Base-by-base conservation (phyloP, 2,113 vertebrate genomes). In the Myotis brandtii region DNA sequence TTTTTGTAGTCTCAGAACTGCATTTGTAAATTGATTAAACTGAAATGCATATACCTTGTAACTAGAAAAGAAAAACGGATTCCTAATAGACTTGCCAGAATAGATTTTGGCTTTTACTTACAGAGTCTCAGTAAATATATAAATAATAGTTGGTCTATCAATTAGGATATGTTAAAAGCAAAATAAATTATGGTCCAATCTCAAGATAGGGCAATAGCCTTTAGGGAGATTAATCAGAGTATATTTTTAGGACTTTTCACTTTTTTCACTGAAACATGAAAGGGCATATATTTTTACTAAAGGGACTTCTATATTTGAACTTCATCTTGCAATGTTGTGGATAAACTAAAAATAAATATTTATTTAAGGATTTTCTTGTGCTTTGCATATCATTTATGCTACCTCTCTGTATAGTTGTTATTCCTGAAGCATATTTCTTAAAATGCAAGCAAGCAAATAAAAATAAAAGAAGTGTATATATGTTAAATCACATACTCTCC, bases 1-100 rank as follows among this genome's bases (percentile, higher is more conserved):
- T 46, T 95, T 97, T 96, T 97, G n/a, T 85, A 96, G 67, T 75
- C 86, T 97, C 50, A 43, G 37, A 97, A 89, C 73, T 52, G 4
- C 37, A 95, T 92, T 34, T 98, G 25, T 94, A 97, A 97, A 97
- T 67, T 97, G 94, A 96, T 91, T 96, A 92, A 93, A 89, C 84
- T 86, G 66, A 91, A 97, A 96, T 97, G 21, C 46, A 67, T 92
- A 56, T 85, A 50, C 70, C 23, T 93, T 94, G 32, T 81, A 66
- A 84, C 7, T 48, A 52, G 46, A 95, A 93, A 97, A 84, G 16
- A 82, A 86, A 95, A 98, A 90, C 0, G 0, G 0, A 72, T 83
- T 59, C 30, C 43, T 95, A 75, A 37, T 6, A 20, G 76, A 93
- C 5, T 69, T 40, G 17, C 3, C 4, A 95, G 62, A 93, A 16